Base-by-base conservation (phyloP, 2,113 vertebrate species). In the Micromys minutus region DNA sequence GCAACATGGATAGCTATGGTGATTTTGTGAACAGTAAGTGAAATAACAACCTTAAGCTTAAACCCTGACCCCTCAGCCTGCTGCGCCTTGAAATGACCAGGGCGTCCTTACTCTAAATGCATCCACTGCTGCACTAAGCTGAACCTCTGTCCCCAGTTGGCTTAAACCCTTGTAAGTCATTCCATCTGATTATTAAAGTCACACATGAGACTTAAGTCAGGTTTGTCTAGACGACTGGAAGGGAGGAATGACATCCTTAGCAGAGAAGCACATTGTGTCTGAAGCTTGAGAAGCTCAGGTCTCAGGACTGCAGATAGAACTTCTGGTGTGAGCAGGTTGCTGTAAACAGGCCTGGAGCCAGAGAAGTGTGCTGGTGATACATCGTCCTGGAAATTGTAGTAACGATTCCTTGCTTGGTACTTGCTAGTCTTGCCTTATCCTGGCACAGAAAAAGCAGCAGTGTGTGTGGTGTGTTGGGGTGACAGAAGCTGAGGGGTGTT, bases 351-450 rank as follows among this genome's bases (percentile, higher is more conserved):
- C 75, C 45, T 76, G 71, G 52, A 50, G 31, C 39, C 65, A n/a
- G 79, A 67, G 39, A 71, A 83, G 2, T 42, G 13, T 63, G n/a
- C 67, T 96, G 80, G 31, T 79, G 55, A 75, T 59, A 39, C 50
- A 21, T 39, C 57, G 5, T 81, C 36, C 26, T 74, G 63, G 69
- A 12, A 67, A 83, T 52, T 84, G 34, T 21, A 63, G 39, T 45
- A 83, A 67, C 72, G 12, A 69, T 76, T 89, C 7, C 29, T 93
- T 95, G 75, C 79, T 87, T 45, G 15, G 31, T 93, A 24, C 67
- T 80, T 81, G 89, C 47, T 42, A 45, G 1, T 69, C 11, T 84
- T 87, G 39, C 31, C 36, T 36, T 79, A 12, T 87, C n/a, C 69
- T 7, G 2, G 16, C 81, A n/a, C 47, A 31, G 77, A 36, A 65